Evolutionary conservation across 1,140 invertebrate genomes (phyloP).

Genomic region (Ganaspis sp.): DNA sequence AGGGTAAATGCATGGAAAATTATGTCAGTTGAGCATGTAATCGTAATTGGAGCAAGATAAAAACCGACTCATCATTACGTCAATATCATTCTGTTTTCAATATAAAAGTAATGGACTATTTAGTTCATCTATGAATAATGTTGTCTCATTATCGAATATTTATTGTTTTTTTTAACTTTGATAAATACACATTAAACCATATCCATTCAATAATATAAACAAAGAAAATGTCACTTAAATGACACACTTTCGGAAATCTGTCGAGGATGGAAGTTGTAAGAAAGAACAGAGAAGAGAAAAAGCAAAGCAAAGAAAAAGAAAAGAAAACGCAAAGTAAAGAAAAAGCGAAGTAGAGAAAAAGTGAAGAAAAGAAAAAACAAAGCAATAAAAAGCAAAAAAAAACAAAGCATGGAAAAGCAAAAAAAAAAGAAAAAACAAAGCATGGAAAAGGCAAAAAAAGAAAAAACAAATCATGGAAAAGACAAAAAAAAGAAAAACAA

Average conservation of each 20-base stretch:
- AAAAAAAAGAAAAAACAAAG: background rate
- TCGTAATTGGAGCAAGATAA: constrained; percentile 68
- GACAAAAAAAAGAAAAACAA: too few species aligned
- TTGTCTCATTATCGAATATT: constrained; percentile 1
- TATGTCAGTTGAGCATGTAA: constrained; percentile 11
- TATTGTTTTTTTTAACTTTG: background rate
- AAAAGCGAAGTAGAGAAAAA: too few species aligned
- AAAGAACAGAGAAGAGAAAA: background rate
- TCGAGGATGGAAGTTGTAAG: background rate
- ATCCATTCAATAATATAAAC: background rate
- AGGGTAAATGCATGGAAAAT: background rate
- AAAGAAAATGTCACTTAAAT: background rate
- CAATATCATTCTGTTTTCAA: background rate
- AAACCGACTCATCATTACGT: background rate
- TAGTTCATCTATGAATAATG: constrained; percentile 7
- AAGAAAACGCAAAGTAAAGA: too few species aligned
- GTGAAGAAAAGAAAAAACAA: too few species aligned
- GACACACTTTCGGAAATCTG: background rate
- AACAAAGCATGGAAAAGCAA: background rate
- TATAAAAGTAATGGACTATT: constrained; percentile 3
- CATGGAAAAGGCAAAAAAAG: background rate
- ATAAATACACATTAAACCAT: background rate
- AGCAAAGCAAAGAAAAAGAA: too few species aligned
- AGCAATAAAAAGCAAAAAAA: background rate
- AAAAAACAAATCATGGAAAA: too few species aligned